These are phyloP conservation scores for Falco punctatus DNA, from an alignment of 2,113 vertebrate species.

Conservation along the genomic window DNA sequence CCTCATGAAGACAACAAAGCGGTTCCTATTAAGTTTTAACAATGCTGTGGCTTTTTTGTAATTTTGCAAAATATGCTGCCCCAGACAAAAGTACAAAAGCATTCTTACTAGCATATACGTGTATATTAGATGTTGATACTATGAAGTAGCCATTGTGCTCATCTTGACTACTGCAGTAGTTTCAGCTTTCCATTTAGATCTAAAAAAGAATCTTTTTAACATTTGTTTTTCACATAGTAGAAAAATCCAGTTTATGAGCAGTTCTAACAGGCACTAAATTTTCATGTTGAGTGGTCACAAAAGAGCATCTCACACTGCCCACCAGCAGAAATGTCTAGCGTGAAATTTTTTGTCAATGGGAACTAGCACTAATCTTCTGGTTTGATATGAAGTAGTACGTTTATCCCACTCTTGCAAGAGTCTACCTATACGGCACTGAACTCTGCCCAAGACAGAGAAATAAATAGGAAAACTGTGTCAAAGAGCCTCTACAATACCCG, in stretches of 20 bases:
- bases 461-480: background rate
- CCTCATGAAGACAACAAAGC: background rate
- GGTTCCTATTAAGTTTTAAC: background rate
- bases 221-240: background rate
- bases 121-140: background rate
- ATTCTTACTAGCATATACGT: background rate
- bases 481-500: fast-evolving
- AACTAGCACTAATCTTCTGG: background rate
- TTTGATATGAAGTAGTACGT: background rate
- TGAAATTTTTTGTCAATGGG: background rate
- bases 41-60: background rate
- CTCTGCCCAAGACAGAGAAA: background rate
- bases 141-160: background rate
- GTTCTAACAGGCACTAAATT: background rate
- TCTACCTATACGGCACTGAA: background rate
- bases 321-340: background rate
- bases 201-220: background rate
- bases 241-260: background rate
- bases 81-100: background rate
- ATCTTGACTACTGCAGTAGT: background rate
- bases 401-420: background rate
- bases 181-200: background rate
- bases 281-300: background rate
- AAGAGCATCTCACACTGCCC: background rate
- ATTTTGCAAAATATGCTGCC: background rate